These are phyloP conservation scores for Aethes cnicana DNA, from an alignment of 2,888 invertebrate genomes.

Conservation along the genomic window DNA sequence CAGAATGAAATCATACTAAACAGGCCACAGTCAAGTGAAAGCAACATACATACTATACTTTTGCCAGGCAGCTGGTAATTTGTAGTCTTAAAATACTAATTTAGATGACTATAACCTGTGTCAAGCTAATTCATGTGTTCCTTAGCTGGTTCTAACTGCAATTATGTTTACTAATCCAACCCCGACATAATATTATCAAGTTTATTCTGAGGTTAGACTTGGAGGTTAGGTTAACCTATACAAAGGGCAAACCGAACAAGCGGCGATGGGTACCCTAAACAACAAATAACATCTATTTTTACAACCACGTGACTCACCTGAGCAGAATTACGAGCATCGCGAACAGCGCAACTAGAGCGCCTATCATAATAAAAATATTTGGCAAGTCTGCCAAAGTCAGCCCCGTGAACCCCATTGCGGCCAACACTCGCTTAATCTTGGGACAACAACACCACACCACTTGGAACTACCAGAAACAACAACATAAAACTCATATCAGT, in stretches of 20 bases:
- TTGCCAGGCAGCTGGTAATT: too few relatives aligned
- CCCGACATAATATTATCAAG: not conserved
- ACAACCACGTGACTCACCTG: constrained; percentile 77
- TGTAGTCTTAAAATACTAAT: too few relatives aligned
- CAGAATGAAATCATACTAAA: too few relatives aligned
- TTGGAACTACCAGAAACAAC: constrained; percentile 42
- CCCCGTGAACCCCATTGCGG: constrained; percentile 69
- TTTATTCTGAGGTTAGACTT: not conserved
- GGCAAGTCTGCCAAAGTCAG: constrained; percentile 88
- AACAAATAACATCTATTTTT: constrained; percentile 22
- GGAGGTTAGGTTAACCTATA: not conserved
- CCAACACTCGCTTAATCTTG: constrained; percentile 39
- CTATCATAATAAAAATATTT: constrained; percentile 89
- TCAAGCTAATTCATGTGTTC: too few relatives aligned
- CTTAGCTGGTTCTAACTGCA: too few relatives aligned
- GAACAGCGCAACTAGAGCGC: constrained; percentile 87
- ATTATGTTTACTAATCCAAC: too few relatives aligned
- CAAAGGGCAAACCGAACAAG: not conserved
- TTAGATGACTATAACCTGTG: too few relatives aligned
- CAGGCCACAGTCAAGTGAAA: too few relatives aligned
- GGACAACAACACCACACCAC: constrained; percentile 50
- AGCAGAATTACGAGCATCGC: constrained; percentile 89
- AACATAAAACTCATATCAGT: constrained; percentile 36
- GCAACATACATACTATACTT: too few relatives aligned
- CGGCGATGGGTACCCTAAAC: constrained; percentile 1